A percentile compares a stretch with the other conserved stretches of the same genome.
phyloP scores from a whole-genome alignment of 2,888 invertebrate genomes.

The Mamestra brassicae region DNA sequence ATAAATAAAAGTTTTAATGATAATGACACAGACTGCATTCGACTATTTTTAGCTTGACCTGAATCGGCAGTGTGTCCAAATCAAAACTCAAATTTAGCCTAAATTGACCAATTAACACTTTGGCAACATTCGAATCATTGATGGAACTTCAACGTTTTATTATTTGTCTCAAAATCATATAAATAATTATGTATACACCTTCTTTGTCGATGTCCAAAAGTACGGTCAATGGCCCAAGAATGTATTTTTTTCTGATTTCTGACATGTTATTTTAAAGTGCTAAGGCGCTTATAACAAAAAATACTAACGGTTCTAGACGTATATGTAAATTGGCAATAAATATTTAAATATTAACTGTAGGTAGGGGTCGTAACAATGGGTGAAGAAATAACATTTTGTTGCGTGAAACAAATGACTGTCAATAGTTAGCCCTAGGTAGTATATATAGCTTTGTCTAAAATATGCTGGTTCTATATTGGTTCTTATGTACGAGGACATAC shows the following conservation, averaged over 20 bases:
- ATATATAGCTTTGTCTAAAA: not conserved
- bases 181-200: constrained; percentile 22
- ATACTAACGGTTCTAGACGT: constrained; percentile 42
- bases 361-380: constrained; percentile 23
- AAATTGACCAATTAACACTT: constrained; percentile 21
- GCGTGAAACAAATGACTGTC: not conserved
- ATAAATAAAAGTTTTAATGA: not conserved
- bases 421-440: not conserved
- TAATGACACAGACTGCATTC: not conserved
- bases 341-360: constrained; percentile 20
- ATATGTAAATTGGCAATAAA: constrained; percentile 39
- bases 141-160: not conserved
- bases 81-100: not conserved
- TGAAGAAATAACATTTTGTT: constrained; percentile 3
- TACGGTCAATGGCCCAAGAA: constrained; percentile 39
- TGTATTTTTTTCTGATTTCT: constrained; percentile 5
- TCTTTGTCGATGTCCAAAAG: constrained; percentile 1
- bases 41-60: not conserved
- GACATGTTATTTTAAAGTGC: constrained; percentile 35
- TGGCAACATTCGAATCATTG: not conserved
- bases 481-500: no score
- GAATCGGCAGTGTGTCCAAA: not conserved
- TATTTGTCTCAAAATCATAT: constrained; percentile 8
- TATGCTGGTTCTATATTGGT: not conserved
- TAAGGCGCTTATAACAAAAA: constrained; percentile 19